A percentile compares a stretch with the other conserved stretches of the same genome.
Conservation (phyloP, 1,140 invertebrate genomes). For the Drosophila paulistorum region DNA sequence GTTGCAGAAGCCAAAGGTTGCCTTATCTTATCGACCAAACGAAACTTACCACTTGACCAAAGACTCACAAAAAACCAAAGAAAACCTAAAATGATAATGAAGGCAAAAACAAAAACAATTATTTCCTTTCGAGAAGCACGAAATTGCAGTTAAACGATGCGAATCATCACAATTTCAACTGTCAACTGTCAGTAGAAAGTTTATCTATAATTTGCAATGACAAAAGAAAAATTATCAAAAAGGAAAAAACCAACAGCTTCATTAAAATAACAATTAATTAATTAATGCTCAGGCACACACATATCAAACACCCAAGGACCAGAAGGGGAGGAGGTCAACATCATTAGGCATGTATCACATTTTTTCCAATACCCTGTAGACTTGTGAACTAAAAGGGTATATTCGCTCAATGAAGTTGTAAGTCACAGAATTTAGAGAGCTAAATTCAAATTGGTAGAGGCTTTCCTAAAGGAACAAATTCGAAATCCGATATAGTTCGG, state of each 20-base stretch:
- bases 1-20: constrained; percentile 70
- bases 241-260: constrained; percentile 59
- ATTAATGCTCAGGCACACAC: constrained; percentile 74
- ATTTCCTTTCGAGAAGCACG: not conserved
- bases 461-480: no score
- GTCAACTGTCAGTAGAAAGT: constrained; percentile 66
- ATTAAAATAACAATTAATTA: constrained; percentile 77
- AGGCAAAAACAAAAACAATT: not conserved
- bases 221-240: constrained; percentile 22
- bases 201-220: constrained; percentile 65
- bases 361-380: constrained; percentile 17
- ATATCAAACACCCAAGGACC: constrained; percentile 38
- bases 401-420: not conserved
- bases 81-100: constrained; percentile 1
- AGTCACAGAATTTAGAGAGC: no score
- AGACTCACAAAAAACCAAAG: constrained; percentile 6
- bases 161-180: constrained; percentile 64
- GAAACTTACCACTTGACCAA: constrained; percentile 65
- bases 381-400: not conserved
- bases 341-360: constrained; percentile 72
- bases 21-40: constrained; percentile 59
- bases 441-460: no score
- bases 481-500: no score
- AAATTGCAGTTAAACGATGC: constrained; percentile 31
- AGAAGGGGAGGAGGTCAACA: constrained; percentile 40